Evolutionary conservation across 92 coral and sea anemone genomes (phyloP), one percentile per base, ranked within the genome.

Genomic region (Zoanthus sansibaricus): DNA sequence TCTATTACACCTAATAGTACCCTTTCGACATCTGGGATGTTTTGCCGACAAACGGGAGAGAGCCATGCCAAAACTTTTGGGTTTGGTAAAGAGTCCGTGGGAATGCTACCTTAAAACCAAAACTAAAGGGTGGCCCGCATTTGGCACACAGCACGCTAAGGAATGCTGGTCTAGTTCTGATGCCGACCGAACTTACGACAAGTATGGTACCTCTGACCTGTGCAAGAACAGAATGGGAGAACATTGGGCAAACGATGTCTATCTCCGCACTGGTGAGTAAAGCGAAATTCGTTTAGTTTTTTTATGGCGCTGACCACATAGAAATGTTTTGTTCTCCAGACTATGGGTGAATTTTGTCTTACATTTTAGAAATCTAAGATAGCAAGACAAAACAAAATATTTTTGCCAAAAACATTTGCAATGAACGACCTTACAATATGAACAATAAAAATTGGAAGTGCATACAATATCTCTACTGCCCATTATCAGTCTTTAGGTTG

Each of bases 121-220:
- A 67, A 58, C 47, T 6, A 46, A 25, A 47, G 61, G 85, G 0
- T 80, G 75, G 74, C 75, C 75, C 9, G 85, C 56, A 7, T 80
- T 80, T 25, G 85, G 85, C n/a, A 80, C 85, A 11, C 85, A 80
- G 85, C 13, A 1, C 18, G 16, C 16, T 11, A 8, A 62, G 7
- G 85, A 80, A 44, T 80, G 85, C 47, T 80, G 85, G 75, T 80
- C 85, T 11, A 80, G 85, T 11, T 3, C 58, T 4, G 75, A 64
- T 51, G 85, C 58, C 11, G 64, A 80, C 45, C 7, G 13, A 25
- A 80, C 85, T 55, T 80, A 80, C 44, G 16, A 67, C 62, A 48
- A 66, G 13, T 66, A 80, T 49, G 59, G 59, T 66, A 18, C 61
- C 44, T 45, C 85, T 17, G 62, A 80, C 46, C 46, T 18, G 11